Evolutionary conservation across 2,888 invertebrate species (phyloP).

Genomic region (Neoscelio sp.): DNA sequence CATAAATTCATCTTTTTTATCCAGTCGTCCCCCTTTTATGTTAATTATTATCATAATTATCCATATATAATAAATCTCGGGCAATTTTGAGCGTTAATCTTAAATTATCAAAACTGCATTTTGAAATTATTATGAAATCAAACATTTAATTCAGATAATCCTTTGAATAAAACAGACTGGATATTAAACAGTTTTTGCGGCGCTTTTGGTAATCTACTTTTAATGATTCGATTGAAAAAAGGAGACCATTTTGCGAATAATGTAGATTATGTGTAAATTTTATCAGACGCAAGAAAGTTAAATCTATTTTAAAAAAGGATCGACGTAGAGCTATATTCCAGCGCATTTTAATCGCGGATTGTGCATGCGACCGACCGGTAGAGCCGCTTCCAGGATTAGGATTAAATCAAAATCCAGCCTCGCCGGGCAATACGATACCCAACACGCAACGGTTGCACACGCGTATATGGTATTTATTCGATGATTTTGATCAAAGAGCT

Average conservation of each 20-base stretch:
- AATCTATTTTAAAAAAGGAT: constrained; percentile 63
- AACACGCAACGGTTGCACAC: constrained; percentile 68
- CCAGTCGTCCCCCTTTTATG: no score
- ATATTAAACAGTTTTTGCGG: constrained; percentile 31
- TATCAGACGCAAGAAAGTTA: constrained; percentile 61
- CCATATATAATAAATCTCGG: no score
- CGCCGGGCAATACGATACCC: constrained; percentile 71
- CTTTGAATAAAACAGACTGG: constrained; percentile 23
- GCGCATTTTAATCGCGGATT: constrained; percentile 80
- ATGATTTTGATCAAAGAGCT: constrained; percentile 68
- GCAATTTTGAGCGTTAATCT: constrained; percentile 22
- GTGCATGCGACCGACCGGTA: constrained; percentile 73
- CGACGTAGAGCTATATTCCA: constrained; percentile 54
- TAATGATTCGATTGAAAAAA: constrained; percentile 43
- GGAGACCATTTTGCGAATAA: constrained; percentile 37
- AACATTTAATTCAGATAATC: constrained; percentile 45
- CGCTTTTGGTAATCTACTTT: constrained; percentile 38
- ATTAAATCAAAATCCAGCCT: constrained; percentile 78
- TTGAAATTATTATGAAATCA: constrained; percentile 38
- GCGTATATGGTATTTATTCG: constrained; percentile 65
- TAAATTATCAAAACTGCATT: constrained; percentile 1
- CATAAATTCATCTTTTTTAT: no score
- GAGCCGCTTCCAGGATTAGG: constrained; percentile 79
- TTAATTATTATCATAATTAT: no score
- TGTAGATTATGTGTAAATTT: constrained; percentile 57